Percentiles rank a stretch among this genome's conserved stretches.
These are phyloP conservation scores for Gasterosteus nipponicus DNA, from an alignment of 2,113 vertebrate genomes.

Conservation along the genomic window DNA sequence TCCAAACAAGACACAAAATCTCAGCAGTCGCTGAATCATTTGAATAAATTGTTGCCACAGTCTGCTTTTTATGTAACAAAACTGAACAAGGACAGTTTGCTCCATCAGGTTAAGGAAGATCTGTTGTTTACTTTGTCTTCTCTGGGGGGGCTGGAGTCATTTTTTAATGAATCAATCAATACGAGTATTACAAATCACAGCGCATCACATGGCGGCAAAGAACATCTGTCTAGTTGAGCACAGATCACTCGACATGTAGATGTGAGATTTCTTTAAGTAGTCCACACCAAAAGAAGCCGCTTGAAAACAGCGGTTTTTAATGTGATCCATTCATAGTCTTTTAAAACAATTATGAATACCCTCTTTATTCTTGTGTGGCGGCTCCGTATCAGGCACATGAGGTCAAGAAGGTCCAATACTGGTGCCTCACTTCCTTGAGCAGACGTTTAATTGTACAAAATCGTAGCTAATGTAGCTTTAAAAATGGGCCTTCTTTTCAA, in stretches of 20 bases:
- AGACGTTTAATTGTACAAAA: slow-evolving; percentile 16
- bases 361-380: background rate
- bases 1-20: slow-evolving; percentile 3
- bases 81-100: background rate
- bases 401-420: slow-evolving; percentile 1
- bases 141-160: too few species aligned
- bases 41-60: background rate
- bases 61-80: background rate
- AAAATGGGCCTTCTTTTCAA: slow-evolving; percentile 27
- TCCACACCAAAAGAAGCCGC: too few species aligned
- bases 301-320: too few species aligned
- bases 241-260: background rate
- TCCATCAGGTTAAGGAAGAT: too few species aligned
- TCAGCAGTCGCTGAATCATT: background rate
- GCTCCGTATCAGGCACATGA: background rate
- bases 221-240: background rate
- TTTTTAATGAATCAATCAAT: too few species aligned
- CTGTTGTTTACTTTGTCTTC: too few species aligned
- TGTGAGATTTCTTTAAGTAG: background rate
- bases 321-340: background rate
- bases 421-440: background rate
- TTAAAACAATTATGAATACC: background rate
- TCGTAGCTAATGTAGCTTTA: slow-evolving; percentile 36
- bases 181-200: too few species aligned
- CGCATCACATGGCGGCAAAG: background rate